Evolutionary conservation across 2,797 vertebrate species (phyloP), one percentile per base, ranked within the genome.

Genomic region (Pempheris klunzingeri): DNA sequence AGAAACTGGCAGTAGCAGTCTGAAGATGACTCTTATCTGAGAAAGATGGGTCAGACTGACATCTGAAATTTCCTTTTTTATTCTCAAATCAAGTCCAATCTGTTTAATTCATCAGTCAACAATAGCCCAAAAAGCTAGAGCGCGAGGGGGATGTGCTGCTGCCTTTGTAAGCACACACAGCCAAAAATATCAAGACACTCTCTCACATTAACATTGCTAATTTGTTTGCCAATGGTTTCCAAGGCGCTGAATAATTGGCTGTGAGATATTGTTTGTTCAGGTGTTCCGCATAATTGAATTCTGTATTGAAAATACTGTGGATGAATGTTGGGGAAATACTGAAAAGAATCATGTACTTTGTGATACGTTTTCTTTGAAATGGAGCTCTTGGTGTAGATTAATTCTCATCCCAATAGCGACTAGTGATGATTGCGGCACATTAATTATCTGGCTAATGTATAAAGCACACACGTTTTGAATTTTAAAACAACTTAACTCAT

Each of bases 181-280:
- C 90, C 92, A 90, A 93, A 94, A 94, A 93, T 93, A 93, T 93
- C 93, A 90, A 92, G 89, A 88, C 92, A 78, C 92, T 91, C 90
- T 88, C 78, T 87, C 91, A 85, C 92, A 94, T 95, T 94, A 95
- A 93, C 92, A 88, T 93, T 92, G 92, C 92, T 95, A 93, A 95
- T 95, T 94, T 93, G 92, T 94, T 93, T 92, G 90, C 92, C 85
- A 77, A 88, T 88, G 86, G 86, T 92, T 94, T 93, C 93, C 92
- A 88, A 90, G 91, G 88, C 71, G 58, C 88, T 82, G 87, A 91
- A 93, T 93, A 93, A 94, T 94, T 94, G 91, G 91, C 93, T 90
- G 88, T 89, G 92, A 93, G 89, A 93, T 92, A 93, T 92, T 93
- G 93, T 95, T 94, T 94, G 94, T 93, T 95, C 94, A 95, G 94